Evolutionary conservation across 2,888 invertebrate genomes (phyloP), one percentile per base, ranked within the genome.

Genomic region (Polylopha cassiicola): DNA sequence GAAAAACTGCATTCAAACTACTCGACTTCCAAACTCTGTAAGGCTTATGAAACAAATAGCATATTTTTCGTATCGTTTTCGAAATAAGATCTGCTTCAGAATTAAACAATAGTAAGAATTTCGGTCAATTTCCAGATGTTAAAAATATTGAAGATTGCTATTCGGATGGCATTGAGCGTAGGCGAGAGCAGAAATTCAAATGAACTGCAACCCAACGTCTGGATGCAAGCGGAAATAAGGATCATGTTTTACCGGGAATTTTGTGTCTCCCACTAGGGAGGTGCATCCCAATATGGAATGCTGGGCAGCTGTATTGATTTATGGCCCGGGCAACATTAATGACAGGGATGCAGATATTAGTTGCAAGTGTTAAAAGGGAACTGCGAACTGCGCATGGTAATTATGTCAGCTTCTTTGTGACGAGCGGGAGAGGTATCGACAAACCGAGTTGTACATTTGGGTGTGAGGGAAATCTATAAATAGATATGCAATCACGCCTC

Each of bases 221-320:
- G 5, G 6, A 11, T 17, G 18, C 27, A 31, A 16, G 7, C 24
- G 15, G 6, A 17, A 33, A 39, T 33, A 27, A 10, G 13, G 11
- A 3, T 13, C 5, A 5, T 30, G 21, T 16, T 17, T 20, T 15
- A 14, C 9, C 30, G 10, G 29, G 20, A 20, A 30, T 13, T 16
- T 9, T 7, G 13, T 20, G n/a, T 16, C 6, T 20, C 23, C 18
- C 15, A 8, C 14, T 41, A 39, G 22, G 22, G 39, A 29, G 30
- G 11, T 41, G 34, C 34, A 36, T 36, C 30, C 24, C 16, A 36
- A 41, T 30, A 36, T 24, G n/a, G n/a, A n/a, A n/a, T n/a, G 24
- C 16, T 18, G 16, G 9, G 8, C 13, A 36, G 30, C 41, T 41
- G 36, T 36, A 41, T 36, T 36, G 41, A 41, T 41, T 41, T 36